Percentiles rank a stretch among this genome's conserved stretches.
These are phyloP conservation scores for Halictus quadricinctus DNA, from an alignment of 2,888 invertebrate species.

Conservation along the genomic window DNA sequence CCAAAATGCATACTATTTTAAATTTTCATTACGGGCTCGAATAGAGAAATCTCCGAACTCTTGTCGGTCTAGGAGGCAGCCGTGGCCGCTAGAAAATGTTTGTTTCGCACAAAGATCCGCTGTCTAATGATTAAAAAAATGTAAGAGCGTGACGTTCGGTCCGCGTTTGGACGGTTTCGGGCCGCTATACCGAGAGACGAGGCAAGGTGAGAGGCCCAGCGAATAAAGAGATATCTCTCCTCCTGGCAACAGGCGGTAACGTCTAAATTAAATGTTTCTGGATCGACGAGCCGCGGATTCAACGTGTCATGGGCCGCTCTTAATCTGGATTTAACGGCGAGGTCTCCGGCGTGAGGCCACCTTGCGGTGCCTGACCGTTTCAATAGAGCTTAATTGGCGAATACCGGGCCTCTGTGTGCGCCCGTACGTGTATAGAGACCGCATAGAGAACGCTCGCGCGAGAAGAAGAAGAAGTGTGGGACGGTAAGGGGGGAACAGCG, in stretches of 20 bases:
- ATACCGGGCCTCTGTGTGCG: slow-evolving; percentile 62
- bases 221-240: slow-evolving; percentile 73
- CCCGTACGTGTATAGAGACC: slow-evolving; percentile 52
- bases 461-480: not conserved
- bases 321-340: slow-evolving; percentile 78
- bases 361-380: slow-evolving; percentile 66
- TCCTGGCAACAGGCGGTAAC: slow-evolving; percentile 73
- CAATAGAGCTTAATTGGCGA: slow-evolving; percentile 78
- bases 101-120: not conserved
- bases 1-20: not conserved
- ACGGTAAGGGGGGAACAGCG: not conserved
- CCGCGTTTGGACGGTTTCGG: not conserved
- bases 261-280: slow-evolving; percentile 79
- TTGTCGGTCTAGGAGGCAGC: no score
- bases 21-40: not conserved
- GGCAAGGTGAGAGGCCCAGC: slow-evolving; percentile 30
- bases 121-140: not conserved
- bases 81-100: not conserved
- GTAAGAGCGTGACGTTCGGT: not conserved
- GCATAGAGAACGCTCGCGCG: slow-evolving; percentile 44
- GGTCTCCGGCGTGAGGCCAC: slow-evolving; percentile 67
- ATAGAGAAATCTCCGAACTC: no score
- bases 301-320: slow-evolving; percentile 73
- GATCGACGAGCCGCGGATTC: slow-evolving; percentile 75
- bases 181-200: not conserved